A percentile compares a stretch with the other conserved stretches of the same genome.
These are phyloP conservation scores for Plebejus melissa DNA, from an alignment of 2,888 invertebrate genomes.

Conservation along the genomic window DNA sequence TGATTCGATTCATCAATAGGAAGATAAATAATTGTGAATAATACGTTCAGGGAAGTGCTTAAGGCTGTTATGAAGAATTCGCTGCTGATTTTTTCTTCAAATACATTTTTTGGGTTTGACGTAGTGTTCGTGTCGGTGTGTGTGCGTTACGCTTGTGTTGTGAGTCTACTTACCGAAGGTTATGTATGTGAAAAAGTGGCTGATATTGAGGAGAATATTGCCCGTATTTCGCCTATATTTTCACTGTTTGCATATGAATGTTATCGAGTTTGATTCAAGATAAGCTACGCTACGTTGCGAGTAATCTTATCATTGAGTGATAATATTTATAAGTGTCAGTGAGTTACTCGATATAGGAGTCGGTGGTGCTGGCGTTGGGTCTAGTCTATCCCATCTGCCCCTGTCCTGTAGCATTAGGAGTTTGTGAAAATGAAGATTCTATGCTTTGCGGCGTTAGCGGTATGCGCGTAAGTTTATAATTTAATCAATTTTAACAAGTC, in stretches of 20 bases:
- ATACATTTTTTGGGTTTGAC: background rate
- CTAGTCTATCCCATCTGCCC: slow-evolving; percentile 39
- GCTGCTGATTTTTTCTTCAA: background rate
- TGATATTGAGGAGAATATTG: slow-evolving; percentile 23
- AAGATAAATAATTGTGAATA: background rate
- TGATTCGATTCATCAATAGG: background rate
- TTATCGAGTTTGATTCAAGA: slow-evolving; percentile 73
- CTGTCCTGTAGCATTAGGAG: background rate
- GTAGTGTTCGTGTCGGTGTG: background rate
- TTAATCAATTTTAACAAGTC: slow-evolving; percentile 1
- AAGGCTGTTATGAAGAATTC: background rate
- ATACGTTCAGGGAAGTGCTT: slow-evolving; percentile 6
- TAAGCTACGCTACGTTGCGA: slow-evolving; percentile 68
- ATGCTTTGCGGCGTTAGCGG: background rate
- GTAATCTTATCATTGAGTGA: slow-evolving; percentile 76
- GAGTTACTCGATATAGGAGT: slow-evolving; percentile 65
- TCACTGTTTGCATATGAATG: slow-evolving; percentile 57
- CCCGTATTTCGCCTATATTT: slow-evolving; percentile 39
- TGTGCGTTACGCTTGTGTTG: slow-evolving; percentile 2
- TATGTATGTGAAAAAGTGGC: slow-evolving; percentile 10
- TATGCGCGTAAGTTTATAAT: slow-evolving; percentile 9
- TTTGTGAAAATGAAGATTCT: slow-evolving; percentile 21
- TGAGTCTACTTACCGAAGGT: background rate
- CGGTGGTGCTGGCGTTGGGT: slow-evolving; percentile 63
- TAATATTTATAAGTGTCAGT: slow-evolving; percentile 77